Base-by-base conservation (phyloP, 37 sponge, comb jelly and placozoan species). In the Axinella damicornis region DNA sequence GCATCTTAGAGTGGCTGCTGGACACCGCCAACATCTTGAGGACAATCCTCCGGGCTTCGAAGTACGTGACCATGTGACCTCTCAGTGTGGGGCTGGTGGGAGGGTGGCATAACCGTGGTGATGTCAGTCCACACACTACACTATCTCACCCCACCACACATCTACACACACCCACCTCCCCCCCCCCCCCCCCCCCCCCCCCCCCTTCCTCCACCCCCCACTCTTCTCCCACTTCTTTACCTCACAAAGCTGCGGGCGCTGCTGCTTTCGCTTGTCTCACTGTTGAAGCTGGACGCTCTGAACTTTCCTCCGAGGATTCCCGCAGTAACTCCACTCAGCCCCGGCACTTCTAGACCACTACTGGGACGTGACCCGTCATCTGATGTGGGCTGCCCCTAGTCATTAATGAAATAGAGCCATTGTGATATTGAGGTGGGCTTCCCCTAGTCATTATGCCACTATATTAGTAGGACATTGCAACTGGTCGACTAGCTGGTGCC, bases 1-100 rank as follows among this genome's bases (percentile, higher is more conserved):
- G 81, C 69, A 93, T 79, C 83, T 93, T 88, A 32, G 72, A 53
- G 57, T 93, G 89, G 38, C 53, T 70, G 80, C 89, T 89, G 16
- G 77, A 57, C 20, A 83, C 86, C 28, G 89, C 85, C 63, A 93
- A 57, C 89, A 93, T 62, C 74, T 89, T 93, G 57, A 93, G 89
- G 22, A 87, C 93, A 54, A 93, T 93, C 18, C 83, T 37, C 25
- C 79, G 75, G 14, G 93, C 89, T 63, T 88, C 89, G 1, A 80
- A 63, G 41, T 71, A 17, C 15, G 89, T 72, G 39, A 92, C 64
- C 19, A 65, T 0, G 19, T 83, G 79, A 25, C 90, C 85, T n/a
- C 72, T 76, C 0, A 83, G 57, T 14, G 84, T 74, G 74, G 84
- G 75, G 37, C 72, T 72, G 58, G 28, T 33, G 33, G 34, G 55